Percentiles rank a stretch among this genome's conserved stretches.
Conservation (phyloP, 2,888 invertebrate species). For the Tuta absoluta region DNA sequence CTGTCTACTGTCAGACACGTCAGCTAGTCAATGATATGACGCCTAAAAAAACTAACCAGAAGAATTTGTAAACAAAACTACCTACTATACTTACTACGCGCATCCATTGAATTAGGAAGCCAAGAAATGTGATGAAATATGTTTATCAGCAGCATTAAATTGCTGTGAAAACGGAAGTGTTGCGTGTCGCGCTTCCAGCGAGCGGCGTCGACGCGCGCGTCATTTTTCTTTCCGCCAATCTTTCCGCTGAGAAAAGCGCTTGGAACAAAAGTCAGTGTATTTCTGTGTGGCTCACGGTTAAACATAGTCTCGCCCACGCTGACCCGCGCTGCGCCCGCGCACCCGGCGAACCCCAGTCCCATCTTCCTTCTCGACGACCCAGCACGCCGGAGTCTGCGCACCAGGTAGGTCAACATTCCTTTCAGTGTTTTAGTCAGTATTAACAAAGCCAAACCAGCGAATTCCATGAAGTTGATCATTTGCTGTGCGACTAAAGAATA, state of each 20-base stretch:
- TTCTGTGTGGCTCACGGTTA: constrained; percentile 78
- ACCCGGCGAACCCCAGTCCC: constrained; percentile 46
- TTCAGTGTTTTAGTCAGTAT: constrained; percentile 36
- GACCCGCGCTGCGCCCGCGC: constrained; percentile 53
- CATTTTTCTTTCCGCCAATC: constrained; percentile 40
- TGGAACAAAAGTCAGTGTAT: constrained; percentile 78
- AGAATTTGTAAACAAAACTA: no score
- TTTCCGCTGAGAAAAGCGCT: constrained; percentile 68
- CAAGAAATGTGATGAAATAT: constrained; percentile 15
- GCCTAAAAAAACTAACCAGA: no score
- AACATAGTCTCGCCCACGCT: constrained; percentile 77
- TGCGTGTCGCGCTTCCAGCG: constrained; percentile 14
- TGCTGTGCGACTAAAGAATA: constrained; percentile 57
- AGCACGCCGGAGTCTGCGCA: constrained; percentile 64
- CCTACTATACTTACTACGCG: not conserved
- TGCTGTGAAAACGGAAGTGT: constrained; percentile 12
- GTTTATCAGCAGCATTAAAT: not conserved
- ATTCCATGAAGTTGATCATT: constrained; percentile 37
- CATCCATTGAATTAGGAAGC: not conserved
- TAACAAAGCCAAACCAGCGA: constrained; percentile 50
- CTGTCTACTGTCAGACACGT: no score
- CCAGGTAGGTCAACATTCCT: constrained; percentile 66
- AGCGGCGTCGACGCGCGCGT: constrained; percentile 30
- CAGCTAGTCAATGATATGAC: no score
- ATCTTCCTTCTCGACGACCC: constrained; percentile 67